Evolutionary conservation across 2,888 invertebrate species (phyloP), one percentile per base, ranked within the genome.

Genomic region (Eupsilia transversa): DNA sequence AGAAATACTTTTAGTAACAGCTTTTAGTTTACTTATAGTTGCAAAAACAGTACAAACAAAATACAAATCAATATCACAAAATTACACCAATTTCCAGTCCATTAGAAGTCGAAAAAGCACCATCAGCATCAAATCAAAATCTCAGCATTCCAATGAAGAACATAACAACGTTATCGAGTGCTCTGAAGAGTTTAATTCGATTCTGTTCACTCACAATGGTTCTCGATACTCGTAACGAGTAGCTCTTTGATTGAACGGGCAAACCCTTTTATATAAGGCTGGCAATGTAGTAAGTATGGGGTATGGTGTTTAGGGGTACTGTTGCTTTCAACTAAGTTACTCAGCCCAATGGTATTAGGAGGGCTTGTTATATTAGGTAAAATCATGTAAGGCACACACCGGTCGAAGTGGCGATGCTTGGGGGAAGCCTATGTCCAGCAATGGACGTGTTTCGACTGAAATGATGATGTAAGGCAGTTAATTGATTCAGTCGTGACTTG

Each of bases 121-220:
- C 46, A 27, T 60, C 46, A 43, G 20, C 66, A 9, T 23, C 72
- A 41, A 59, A 82, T 80, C 70, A 85, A 85, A 88, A 89, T 75
- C 83, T 80, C 79, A 80, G 69, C 54, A 68, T 75, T 56, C 82
- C 81, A 74, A 89, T 89, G 87, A 89, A 91, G 91, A 76, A 77
- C 77, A 77, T 91, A 91, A 92, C 88, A 80, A 86, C 85, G 85
- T 89, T 90, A 92, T 91, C 89, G 88, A 89, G 88, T 86, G 65
- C 82, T 74, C 41, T 79, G 72, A 82, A 92, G 92, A 89, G 81
- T 82, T 87, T 92, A 92, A 92, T 92, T 89, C 85, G 87, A 89
- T 90, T 87, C 83, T 80, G 77, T 79, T 79, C 83, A 80, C 76
- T 86, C 74, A 82, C 77, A 72, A 77, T 82, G 84, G 84, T 82